Evolutionary conservation across 2,797 vertebrate species (phyloP), one percentile per base, ranked within the genome.

Genomic region (Thripadectes ignobilis): DNA sequence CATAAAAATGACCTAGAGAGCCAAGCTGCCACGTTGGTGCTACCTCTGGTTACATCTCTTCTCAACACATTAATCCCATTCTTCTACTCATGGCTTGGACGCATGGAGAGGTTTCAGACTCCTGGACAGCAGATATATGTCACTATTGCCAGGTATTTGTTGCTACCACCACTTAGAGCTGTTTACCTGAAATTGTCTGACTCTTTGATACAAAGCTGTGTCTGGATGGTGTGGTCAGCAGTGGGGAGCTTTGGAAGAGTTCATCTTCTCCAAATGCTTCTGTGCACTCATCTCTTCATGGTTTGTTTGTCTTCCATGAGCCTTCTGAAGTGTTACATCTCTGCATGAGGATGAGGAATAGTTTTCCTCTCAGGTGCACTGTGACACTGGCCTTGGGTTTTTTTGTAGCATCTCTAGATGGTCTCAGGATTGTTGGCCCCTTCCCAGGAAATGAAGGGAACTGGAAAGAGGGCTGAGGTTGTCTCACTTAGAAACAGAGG

Each of bases 41-140:
- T 99, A 57, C 99, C 99, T 32, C 95, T 99, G 6, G 80, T 98
- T 3, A 98, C 98, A 49, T 98, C 98, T 63, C 97, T 99, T 41
- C 98, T 99, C 94, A 99, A 99, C 66, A 96, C 99, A 68, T 94
- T 97, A 0, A 75, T 99, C 57, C 99, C 99, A 0, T 98, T 99
- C 39, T 95, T 99, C 92, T 99, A 98, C 96, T 99, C 99, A 0
- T 96, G 99, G 93, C 98, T 99, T 92, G 97, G 98, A 95, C 98
- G 98, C 68, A 97, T 99, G 93, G 99, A 99, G 96, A 98, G 51
- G 55, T 99, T 99, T 79, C 98, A 98, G 95, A 98, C 89, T 94
- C 99, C 99, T 0, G 97, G 98, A 59, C 96, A 93, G 10, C 97
- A 99, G 87, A 97, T 99, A 94, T 99, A 99, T 34, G 85, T 97